phyloP scores from a whole-genome alignment of 2,888 invertebrate species.

The Macroteleia sp. region DNA sequence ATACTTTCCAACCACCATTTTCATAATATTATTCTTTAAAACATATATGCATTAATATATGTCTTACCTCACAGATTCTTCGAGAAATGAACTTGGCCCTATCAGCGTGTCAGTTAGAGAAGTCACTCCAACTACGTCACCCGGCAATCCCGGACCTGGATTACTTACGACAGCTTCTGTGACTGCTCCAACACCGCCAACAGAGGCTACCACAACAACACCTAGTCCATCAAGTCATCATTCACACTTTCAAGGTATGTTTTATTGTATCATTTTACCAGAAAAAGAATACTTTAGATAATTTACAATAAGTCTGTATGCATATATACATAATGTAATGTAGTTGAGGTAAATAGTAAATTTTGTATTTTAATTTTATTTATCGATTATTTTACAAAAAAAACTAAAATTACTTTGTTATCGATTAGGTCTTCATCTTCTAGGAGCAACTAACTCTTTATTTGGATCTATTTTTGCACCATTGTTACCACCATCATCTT shows the following conservation, averaged over 20 bases:
- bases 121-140: slow-evolving; percentile 76
- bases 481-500: slow-evolving; percentile 80
- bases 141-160: slow-evolving; percentile 79
- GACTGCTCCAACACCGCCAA: slow-evolving; percentile 79
- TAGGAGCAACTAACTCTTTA: slow-evolving; percentile 80
- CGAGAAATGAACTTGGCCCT: slow-evolving; percentile 79
- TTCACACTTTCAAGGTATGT: slow-evolving; percentile 80
- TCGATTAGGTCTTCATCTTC: slow-evolving; percentile 78
- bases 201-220: slow-evolving; percentile 73
- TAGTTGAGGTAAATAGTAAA: too few species aligned
- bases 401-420: slow-evolving; percentile 22
- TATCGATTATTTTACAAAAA: too few species aligned
- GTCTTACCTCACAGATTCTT: slow-evolving; percentile 73
- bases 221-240: slow-evolving; percentile 79
- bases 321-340: too few species aligned
- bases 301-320: too few species aligned
- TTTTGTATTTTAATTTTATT: too few species aligned
- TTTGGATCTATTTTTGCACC: slow-evolving; percentile 83
- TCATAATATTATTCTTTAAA: too few species aligned
- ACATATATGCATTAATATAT: too few species aligned
- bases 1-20: too few species aligned
- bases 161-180: slow-evolving; percentile 80
- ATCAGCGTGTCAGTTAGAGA: slow-evolving; percentile 81
- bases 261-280: not conserved
- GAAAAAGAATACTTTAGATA: too few species aligned